Conservation (phyloP, 2,888 invertebrate genomes). For the Nymphalis urticae region DNA sequence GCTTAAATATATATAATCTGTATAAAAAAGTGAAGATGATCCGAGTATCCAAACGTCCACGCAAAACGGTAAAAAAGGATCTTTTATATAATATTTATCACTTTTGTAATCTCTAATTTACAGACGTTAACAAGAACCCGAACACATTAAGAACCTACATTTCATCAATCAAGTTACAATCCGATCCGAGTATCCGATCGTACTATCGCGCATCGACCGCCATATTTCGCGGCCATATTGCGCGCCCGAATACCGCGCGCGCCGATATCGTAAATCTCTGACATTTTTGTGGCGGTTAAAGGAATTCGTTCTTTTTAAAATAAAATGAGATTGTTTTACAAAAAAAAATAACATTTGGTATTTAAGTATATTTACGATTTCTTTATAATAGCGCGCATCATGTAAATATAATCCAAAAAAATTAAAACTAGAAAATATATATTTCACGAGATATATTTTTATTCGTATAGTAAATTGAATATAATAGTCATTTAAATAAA, state of each 20-base stretch:
- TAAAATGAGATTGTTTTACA: conserved; percentile 29
- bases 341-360: conserved; percentile 1
- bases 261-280: conserved; percentile 46
- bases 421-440: not conserved
- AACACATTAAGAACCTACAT: conserved; percentile 28
- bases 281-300: conserved; percentile 46
- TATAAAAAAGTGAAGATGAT: not conserved
- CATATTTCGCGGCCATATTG: conserved; percentile 43
- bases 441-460: not conserved
- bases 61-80: conserved; percentile 9
- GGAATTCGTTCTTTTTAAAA: conserved; percentile 33
- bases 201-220: conserved; percentile 39
- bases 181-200: conserved; percentile 36
- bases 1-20: not conserved
- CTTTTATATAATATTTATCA: conserved; percentile 7
- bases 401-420: not conserved
- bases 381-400: not conserved
- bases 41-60: conserved; percentile 7
- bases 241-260: conserved; percentile 40
- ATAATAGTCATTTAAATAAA: no score
- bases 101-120: conserved; percentile 18
- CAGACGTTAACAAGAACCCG: conserved; percentile 32
- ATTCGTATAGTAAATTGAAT: not conserved
- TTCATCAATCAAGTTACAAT: conserved; percentile 35
- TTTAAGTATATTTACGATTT: conserved; percentile 4